Evolutionary conservation across 2,113 vertebrate species (phyloP), one percentile per base, ranked within the genome.

Genomic region (Gymnorhina tibicen): DNA sequence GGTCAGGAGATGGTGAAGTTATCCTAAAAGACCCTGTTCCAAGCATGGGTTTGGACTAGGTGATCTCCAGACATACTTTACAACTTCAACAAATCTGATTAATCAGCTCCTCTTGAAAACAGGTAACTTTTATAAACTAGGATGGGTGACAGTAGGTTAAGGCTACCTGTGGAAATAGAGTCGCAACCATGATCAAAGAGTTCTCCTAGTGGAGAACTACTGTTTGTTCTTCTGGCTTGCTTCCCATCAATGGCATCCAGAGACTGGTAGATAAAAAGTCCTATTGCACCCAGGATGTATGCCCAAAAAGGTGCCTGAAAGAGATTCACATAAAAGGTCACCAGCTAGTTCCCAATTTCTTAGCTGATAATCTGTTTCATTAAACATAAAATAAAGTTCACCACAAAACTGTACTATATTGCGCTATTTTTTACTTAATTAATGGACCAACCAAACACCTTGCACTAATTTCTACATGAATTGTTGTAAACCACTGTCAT

Each of bases 141-240:
- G 14, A 73, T 46, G 41, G 8, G 55, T 74, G 59, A 84, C 27
- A 81, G 77, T 69, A 84, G 35, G n/a, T 74, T 67, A 82, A 88
- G 78, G 42, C 95, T 98, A 99, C 99, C 99, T 98, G 99, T 99
- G 66, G 99, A 99, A 96, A 99, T 98, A 22, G 99, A 99, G 88
- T 99, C 99, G 44, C 99, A 99, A 92, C 99, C 99, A 91, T 99
- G 99, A 97, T 99, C 99, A 90, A 99, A 99, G 76, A 99, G 98
- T 86, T 99, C 99, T 35, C 99, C 99, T 4, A 99, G 98, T 12
- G 99, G 97, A 14, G 99, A 99, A 95, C 99, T 99, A 94, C 98
- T 99, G 88, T 99, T 99, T 49, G 99, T 99, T 96, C 99, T 98
- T 97, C 99, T 97, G 49, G 99, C 99, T 98, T 99, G 99, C 96